Conservation (phyloP, 2,113 vertebrate genomes). For the Eonycteris spelaea region DNA sequence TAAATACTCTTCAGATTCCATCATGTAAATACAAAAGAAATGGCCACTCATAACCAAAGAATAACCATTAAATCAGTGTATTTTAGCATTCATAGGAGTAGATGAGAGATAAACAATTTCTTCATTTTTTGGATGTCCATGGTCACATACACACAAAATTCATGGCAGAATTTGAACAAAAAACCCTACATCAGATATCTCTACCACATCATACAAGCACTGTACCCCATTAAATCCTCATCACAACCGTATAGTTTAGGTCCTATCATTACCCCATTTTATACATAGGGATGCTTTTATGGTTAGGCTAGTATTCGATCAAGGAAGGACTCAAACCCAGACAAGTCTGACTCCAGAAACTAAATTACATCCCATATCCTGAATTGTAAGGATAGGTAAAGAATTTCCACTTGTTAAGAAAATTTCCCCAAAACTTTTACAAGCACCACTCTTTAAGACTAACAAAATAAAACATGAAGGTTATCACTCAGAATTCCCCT, state of each 20-base stretch:
- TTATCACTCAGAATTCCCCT: neutral
- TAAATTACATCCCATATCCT: neutral
- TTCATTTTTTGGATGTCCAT: neutral
- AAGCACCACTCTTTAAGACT: neutral
- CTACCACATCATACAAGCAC: neutral
- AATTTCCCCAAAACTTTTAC: neutral
- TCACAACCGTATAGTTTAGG: neutral
- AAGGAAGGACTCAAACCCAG: neutral
- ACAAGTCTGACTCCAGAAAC: neutral
- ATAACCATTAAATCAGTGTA: neutral
- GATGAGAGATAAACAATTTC: neutral
- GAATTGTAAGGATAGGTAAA: neutral
- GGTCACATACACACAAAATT: neutral
- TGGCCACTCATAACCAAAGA: neutral
- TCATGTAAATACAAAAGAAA: neutral
- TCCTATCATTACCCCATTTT: neutral
- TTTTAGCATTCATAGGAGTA: neutral
- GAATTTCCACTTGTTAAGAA: neutral
- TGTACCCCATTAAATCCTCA: neutral
- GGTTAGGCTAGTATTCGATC: neutral
- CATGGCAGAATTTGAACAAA: neutral
- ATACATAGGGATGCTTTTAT: neutral
- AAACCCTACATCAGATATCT: neutral
- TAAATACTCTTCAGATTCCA: slow-evolving; percentile 11
- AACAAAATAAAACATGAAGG: slow-evolving; percentile 22